Base-by-base conservation (phyloP, 2,113 vertebrate genomes). In the Proteles cristata region DNA sequence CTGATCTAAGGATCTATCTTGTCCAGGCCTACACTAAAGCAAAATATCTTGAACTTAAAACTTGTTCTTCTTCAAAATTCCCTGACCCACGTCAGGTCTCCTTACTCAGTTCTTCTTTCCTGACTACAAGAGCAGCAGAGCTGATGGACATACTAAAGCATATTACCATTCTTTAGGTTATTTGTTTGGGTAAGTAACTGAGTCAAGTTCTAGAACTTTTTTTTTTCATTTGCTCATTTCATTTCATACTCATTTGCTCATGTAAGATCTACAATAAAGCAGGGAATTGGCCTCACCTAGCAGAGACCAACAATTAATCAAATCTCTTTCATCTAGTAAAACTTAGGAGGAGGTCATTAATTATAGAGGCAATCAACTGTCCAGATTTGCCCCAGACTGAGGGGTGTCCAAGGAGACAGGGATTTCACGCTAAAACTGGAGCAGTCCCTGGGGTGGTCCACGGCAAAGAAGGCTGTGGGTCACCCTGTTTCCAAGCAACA, bases 31-130 rank as follows among this genome's bases (percentile, higher is more conserved):
- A 85, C 87, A 87, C 0, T 39, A 83, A 73, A 80, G 33, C 74
- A 96, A 90, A 93, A 73, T 39, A 68, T 2, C 35, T 88, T 81
- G n/a, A 87, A 88, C 65, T 77, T 92, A 96, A 86, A 92, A 53
- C 21, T 82, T 26, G 11, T 43, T 73, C 43, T 53, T 88, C 28
- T 25, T 93, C 65, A 53, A 61, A 89, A 73, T 69, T 61, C 11
- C 53, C 61, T 35, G 74, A 26, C 11, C 58, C 2, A 61, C 39
- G 26, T 68, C 7, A 5, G 31, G 9, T 65, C 43, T 8, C 26
- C 5, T 25, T 9, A 68, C 17, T 63, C 16, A 77, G 58, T 53
- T 92, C 26, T 93, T 96, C 39, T 66, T 77, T 69, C 55, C n/a
- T 79, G 23, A 80, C 8, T 4, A 26, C 14, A 71, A 81, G 17